Percentiles rank a stretch among this genome's conserved stretches.
These are phyloP conservation scores for Centropristis striata DNA, from an alignment of 2,113 vertebrate genomes.

Conservation along the genomic window DNA sequence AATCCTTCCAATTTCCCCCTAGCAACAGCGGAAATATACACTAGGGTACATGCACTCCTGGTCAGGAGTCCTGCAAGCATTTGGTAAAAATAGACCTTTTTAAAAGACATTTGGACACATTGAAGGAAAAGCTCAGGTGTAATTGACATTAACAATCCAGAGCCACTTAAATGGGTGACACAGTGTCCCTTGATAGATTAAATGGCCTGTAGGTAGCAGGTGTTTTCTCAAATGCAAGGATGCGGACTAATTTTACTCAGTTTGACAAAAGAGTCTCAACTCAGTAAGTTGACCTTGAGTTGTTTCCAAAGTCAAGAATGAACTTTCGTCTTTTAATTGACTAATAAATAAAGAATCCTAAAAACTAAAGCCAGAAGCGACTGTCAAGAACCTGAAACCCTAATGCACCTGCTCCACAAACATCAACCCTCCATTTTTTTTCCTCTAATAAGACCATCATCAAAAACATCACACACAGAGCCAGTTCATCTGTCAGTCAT, in stretches of 20 bases:
- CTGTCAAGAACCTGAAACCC: constrained; percentile 49
- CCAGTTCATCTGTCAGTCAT: constrained; percentile 1
- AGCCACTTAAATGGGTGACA: no score
- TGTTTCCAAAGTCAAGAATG: not conserved
- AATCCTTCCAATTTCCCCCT: no score
- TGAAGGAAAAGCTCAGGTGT: no score
- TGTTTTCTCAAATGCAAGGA: not conserved
- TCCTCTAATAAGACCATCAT: constrained; percentile 42
- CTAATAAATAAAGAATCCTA: constrained; percentile 16
- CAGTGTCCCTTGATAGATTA: not conserved
- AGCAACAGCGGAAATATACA: no score
- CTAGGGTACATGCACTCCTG: no score
- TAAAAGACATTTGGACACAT: not conserved
- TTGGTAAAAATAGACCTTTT: not conserved
- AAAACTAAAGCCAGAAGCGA: constrained; percentile 25
- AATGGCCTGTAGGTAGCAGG: not conserved
- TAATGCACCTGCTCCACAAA: constrained; percentile 59
- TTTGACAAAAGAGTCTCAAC: not conserved
- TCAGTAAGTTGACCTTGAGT: constrained; percentile 25
- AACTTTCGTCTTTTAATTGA: not conserved
- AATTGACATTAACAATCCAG: no score
- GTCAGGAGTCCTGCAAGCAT: no score
- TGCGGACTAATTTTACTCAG: not conserved
- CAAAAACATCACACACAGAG: constrained; percentile 20
- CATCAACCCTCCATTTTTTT: constrained; percentile 28